These are phyloP conservation scores for Trichonephila clavata DNA, from an alignment of 1,140 invertebrate genomes.

Conservation along the genomic window DNA sequence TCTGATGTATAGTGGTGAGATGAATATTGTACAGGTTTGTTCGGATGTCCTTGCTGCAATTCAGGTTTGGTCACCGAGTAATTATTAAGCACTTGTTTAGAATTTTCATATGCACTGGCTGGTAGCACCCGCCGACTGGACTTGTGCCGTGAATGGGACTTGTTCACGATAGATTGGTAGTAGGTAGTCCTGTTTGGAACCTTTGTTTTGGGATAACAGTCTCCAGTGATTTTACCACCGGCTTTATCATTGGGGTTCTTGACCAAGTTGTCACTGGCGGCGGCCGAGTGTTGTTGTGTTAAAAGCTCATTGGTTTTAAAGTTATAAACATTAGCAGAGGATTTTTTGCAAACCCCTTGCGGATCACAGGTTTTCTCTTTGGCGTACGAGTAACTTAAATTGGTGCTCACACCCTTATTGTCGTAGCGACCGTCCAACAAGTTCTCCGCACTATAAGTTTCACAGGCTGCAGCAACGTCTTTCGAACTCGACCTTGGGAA, in stretches of 20 bases:
- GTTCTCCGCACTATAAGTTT: conserved; percentile 20
- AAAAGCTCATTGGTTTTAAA: conserved; percentile 70
- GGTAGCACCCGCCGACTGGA: conserved; percentile 66
- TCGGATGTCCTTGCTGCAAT: neutral
- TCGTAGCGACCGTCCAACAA: conserved; percentile 25
- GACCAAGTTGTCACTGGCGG: neutral
- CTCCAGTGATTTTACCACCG: conserved; percentile 7
- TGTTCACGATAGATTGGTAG: conserved; percentile 70
- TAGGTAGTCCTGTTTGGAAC: conserved; percentile 70
- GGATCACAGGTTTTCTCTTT: conserved; percentile 73
- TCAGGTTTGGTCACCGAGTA: conserved; percentile 20
- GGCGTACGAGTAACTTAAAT: conserved; percentile 51
- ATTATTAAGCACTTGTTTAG: conserved; percentile 59
- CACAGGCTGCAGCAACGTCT: conserved; percentile 32
- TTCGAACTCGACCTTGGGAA: neutral
- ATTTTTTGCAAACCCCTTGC: conserved; percentile 52
- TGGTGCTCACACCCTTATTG: neutral
- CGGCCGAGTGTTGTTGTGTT: neutral
- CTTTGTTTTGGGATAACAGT: conserved; percentile 51
- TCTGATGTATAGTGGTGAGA: conserved; percentile 56
- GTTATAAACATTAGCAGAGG: conserved; percentile 47
- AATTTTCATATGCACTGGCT: conserved; percentile 66
- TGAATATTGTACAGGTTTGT: conserved; percentile 53
- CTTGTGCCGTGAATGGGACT: conserved; percentile 71
- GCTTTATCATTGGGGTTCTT: conserved; percentile 23